A percentile compares a stretch with the other conserved stretches of the same genome.
Conservation (phyloP, 2,113 vertebrate genomes). For the Eonycteris spelaea region DNA sequence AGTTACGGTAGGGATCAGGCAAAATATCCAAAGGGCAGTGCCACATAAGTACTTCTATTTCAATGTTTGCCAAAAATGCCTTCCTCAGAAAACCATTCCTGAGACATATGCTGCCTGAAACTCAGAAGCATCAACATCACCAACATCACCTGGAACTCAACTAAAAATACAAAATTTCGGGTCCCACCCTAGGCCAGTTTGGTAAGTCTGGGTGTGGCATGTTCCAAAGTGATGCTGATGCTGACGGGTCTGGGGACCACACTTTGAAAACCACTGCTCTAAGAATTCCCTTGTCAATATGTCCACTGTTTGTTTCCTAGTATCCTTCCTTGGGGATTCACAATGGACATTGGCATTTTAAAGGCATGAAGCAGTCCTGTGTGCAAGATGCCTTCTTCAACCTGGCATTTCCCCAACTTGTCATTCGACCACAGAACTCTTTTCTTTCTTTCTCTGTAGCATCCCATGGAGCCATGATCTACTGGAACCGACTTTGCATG, state of each 20-base stretch:
- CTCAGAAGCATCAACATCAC: not conserved
- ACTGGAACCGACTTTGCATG: not conserved
- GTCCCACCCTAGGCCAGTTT: not conserved
- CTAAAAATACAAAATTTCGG: not conserved
- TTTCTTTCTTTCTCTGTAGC: not conserved
- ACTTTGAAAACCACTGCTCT: not conserved
- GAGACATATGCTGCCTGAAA: not conserved
- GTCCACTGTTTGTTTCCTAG: not conserved
- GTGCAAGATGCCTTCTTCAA: not conserved
- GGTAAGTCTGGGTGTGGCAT: not conserved
- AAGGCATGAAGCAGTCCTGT: not conserved
- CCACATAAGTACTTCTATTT: not conserved
- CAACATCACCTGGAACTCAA: not conserved
- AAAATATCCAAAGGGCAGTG: not conserved
- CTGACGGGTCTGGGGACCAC: not conserved
- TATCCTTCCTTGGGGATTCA: not conserved
- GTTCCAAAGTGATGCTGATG: not conserved
- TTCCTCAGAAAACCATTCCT: not conserved
- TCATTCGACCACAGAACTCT: not conserved
- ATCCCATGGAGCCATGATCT: not conserved
- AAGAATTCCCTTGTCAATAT: not conserved
- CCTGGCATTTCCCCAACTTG: not conserved
- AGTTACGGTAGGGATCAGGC: too few relatives aligned
- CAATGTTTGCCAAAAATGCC: not conserved
- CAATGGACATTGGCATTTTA: not conserved